These are phyloP conservation scores for Parnassius mnemosyne DNA, from an alignment of 2,888 invertebrate genomes.

Conservation along the genomic window DNA sequence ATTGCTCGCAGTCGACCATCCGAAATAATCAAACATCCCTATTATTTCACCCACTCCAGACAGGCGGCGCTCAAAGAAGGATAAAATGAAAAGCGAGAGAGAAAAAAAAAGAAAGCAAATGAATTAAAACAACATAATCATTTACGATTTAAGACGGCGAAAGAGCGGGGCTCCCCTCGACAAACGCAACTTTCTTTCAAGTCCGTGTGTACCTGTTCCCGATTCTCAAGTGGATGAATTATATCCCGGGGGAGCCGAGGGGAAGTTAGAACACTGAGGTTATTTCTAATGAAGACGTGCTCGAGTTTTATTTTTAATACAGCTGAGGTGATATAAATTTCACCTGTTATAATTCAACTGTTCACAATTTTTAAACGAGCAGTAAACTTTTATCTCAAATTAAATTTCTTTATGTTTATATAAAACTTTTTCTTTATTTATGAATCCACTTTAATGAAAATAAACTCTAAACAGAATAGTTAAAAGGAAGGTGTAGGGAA, in stretches of 20 bases:
- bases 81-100: conserved; percentile 65
- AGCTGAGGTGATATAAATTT: conserved; percentile 59
- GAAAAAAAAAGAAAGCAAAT: conserved; percentile 65
- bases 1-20: neutral
- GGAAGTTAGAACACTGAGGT: conserved; percentile 54
- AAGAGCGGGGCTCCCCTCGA: conserved; percentile 62
- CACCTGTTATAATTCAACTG: conserved; percentile 49
- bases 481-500: neutral
- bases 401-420: neutral
- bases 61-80: conserved; percentile 74
- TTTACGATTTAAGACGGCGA: conserved; percentile 73
- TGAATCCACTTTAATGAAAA: neutral
- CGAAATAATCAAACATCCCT: conserved; percentile 36
- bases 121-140: conserved; percentile 80
- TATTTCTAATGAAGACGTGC: conserved; percentile 72
- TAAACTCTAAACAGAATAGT: neutral
- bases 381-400: neutral
- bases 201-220: conserved; percentile 75
- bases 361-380: neutral
- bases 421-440: neutral
- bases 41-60: conserved; percentile 59
- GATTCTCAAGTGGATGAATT: conserved; percentile 78
- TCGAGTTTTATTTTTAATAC: conserved; percentile 68
- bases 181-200: conserved; percentile 77
- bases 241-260: conserved; percentile 72